These are phyloP conservation scores for Strigamia transsilvanica DNA, from an alignment of 2,888 invertebrate genomes.

Conservation along the genomic window DNA sequence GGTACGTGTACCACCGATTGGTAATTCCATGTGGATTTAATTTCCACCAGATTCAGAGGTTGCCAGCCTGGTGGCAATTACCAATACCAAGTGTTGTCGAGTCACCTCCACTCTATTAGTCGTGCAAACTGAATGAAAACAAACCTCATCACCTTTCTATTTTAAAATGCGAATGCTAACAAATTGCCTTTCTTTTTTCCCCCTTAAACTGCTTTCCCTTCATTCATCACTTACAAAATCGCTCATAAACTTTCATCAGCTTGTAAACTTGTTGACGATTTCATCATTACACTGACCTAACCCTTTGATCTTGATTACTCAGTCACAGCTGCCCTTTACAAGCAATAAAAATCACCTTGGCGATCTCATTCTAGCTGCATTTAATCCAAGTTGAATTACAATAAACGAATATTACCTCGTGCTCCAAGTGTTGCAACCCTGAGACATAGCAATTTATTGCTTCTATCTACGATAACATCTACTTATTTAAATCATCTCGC, in stretches of 20 bases:
- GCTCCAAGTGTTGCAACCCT: neutral
- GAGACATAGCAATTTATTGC: neutral
- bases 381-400: neutral
- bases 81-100: neutral
- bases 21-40: too few relatives aligned
- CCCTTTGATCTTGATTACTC: neutral
- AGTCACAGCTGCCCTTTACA: neutral
- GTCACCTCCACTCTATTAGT: neutral
- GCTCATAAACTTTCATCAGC: slow-evolving; percentile 12
- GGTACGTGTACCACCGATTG: too few relatives aligned
- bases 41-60: too few relatives aligned
- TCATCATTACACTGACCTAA: neutral
- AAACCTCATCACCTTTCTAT: slow-evolving; percentile 24
- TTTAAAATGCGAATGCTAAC: slow-evolving; percentile 16
- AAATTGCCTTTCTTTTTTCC: slow-evolving; percentile 9
- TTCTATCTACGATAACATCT: neutral
- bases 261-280: slow-evolving; percentile 33
- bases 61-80: neutral
- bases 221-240: slow-evolving; percentile 27
- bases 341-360: neutral
- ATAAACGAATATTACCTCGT: neutral
- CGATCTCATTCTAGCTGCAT: neutral
- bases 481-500: neutral
- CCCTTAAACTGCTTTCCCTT: neutral
- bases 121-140: neutral